phyloP scores from a whole-genome alignment of 2,888 invertebrate genomes.

The Synanthedon myopaeformis region DNA sequence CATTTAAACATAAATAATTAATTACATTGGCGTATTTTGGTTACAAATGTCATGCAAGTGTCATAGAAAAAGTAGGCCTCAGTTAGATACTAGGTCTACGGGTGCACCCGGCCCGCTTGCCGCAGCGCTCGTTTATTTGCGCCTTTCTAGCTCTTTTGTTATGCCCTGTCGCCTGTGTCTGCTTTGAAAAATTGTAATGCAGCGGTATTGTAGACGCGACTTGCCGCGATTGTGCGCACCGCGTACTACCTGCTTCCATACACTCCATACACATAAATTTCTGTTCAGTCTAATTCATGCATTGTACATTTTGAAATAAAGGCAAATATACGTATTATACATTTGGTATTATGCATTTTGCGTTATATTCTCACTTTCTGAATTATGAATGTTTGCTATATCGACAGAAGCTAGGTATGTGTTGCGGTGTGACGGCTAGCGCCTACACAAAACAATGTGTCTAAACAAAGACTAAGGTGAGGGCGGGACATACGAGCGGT shows the following conservation, averaged over 20 bases:
- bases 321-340: too few relatives aligned
- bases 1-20: too few relatives aligned
- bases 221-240: constrained; percentile 49
- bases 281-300: background rate
- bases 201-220: constrained; percentile 53
- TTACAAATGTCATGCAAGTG: too few relatives aligned
- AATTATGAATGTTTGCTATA: background rate
- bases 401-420: background rate
- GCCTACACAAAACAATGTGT: constrained; percentile 10
- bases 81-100: constrained; percentile 8
- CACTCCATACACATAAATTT: constrained; percentile 9
- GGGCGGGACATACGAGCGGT: constrained; percentile 46
- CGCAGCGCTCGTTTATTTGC: constrained; percentile 63
- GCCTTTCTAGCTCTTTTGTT: constrained; percentile 66
- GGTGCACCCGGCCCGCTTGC: constrained; percentile 44
- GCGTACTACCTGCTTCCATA: constrained; percentile 15
- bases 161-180: constrained; percentile 60
- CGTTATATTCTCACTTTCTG: too few relatives aligned
- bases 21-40: too few relatives aligned
- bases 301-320: too few relatives aligned
- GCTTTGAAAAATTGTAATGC: constrained; percentile 67
- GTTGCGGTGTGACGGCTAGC: constrained; percentile 1
- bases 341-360: too few relatives aligned
- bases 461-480: constrained; percentile 41
- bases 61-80: background rate